A percentile compares a stretch with the other conserved stretches of the same genome.
These are phyloP conservation scores for Pogonomyrmex barbatus DNA, from an alignment of 1,140 invertebrate species.

Conservation along the genomic window DNA sequence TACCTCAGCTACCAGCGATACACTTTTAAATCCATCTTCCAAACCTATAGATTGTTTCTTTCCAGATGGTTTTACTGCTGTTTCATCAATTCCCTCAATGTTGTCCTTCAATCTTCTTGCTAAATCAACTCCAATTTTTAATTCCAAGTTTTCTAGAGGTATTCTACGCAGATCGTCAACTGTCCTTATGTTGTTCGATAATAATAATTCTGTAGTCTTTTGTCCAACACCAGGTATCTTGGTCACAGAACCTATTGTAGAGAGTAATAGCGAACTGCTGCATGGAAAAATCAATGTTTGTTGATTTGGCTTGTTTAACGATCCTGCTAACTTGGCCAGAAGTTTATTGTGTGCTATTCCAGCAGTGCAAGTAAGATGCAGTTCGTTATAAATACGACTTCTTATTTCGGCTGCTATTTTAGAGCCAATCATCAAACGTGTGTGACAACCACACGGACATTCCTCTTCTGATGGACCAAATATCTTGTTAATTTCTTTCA, in stretches of 20 bases:
- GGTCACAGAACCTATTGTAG: slow-evolving; percentile 87
- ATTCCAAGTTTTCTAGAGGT: slow-evolving; percentile 87
- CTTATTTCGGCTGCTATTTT: slow-evolving; percentile 91
- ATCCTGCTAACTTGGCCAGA: slow-evolving; percentile 92
- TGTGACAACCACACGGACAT: slow-evolving; percentile 91
- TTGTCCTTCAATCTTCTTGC: slow-evolving; percentile 89
- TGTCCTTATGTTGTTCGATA: slow-evolving; percentile 88
- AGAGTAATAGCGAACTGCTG: slow-evolving; percentile 88
- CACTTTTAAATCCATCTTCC: slow-evolving; percentile 91
- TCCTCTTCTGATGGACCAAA: slow-evolving; percentile 86
- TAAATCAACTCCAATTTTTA: slow-evolving; percentile 88
- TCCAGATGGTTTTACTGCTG: slow-evolving; percentile 89
- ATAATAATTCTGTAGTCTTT: slow-evolving; percentile 88
- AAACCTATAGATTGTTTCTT: slow-evolving; percentile 90
- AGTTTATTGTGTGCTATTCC: slow-evolving; percentile 94
- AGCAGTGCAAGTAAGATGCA: slow-evolving; percentile 92
- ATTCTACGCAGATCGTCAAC: slow-evolving; percentile 86
- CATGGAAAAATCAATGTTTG: slow-evolving; percentile 92
- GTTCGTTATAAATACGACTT: slow-evolving; percentile 88
- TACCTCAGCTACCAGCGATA: slow-evolving; percentile 90
- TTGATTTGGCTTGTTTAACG: slow-evolving; percentile 91
- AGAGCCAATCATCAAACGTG: slow-evolving; percentile 89
- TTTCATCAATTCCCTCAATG: slow-evolving; percentile 90
- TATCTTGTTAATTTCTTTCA: slow-evolving; percentile 85
- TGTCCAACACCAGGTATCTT: slow-evolving; percentile 91